Evolutionary conservation across 92 coral and sea anemone species (phyloP), one percentile per base, ranked within the genome.

Genomic region (Paragorgia papillata): DNA sequence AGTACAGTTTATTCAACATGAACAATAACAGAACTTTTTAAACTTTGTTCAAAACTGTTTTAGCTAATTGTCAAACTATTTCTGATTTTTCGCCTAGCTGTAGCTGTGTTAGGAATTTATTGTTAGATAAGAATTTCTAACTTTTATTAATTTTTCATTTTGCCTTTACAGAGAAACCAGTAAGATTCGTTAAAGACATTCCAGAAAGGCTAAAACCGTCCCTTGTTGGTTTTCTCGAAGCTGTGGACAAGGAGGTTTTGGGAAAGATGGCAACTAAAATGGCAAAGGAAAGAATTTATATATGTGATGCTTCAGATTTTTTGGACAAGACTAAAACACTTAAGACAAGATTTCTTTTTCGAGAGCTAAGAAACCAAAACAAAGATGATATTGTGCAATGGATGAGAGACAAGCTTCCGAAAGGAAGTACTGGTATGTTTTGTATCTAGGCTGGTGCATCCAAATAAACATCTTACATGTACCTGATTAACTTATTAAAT

Each of bases 381-480:
- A 50, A 80, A 57, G 60, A 15, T 19, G 37, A 35, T 19, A 57
- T 76, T 4, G 69, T 82, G 20, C 1, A 13, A 18, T 70, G 64
- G 67, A 80, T 85, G 85, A 85, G 87, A 66, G 34, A 69, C 5
- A 49, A 57, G 17, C 54, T 92, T 19, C 89, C 89, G 2, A 39
- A 43, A 0, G 88, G 88, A 53, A 84, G 79, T 6, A 61, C 84
- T 57, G 88, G 88, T 84, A 22, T 13, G 84, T 7, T 4, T 56
- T 5, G 26, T 51, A 6, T 51, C 26, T 51, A n/a, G n/a, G n/a
- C n/a, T n/a, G n/a, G n/a, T n/a, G n/a, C n/a, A n/a, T n/a, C n/a
- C n/a, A n/a, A n/a, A n/a, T n/a, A n/a, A n/a, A n/a, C n/a, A n/a
- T n/a, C n/a, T n/a, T n/a, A n/a, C n/a, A n/a, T n/a, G n/a, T n/a